Evolutionary conservation across 2,888 invertebrate genomes (phyloP).

Genomic region (Pheosia tremula): DNA sequence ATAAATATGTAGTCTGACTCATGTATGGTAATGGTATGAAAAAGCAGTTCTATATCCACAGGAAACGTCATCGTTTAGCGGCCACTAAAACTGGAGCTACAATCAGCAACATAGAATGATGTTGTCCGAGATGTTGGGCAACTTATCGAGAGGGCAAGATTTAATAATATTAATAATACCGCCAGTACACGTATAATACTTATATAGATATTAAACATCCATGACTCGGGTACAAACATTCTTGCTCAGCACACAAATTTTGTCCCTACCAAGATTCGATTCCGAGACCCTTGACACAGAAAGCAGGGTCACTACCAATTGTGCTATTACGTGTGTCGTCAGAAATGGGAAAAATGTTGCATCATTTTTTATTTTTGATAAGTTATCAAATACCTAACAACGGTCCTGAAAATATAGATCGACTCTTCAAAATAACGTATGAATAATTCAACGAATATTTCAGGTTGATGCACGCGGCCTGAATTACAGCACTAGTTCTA

Average conservation of each 20-base stretch:
- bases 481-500: neutral
- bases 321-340: no score
- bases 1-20: constrained; percentile 22
- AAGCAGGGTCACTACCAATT: no score
- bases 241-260: no score
- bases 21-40: constrained; percentile 11
- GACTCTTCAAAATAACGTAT: neutral
- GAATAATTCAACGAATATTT: neutral
- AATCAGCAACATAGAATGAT: neutral
- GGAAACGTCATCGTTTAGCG: constrained; percentile 2
- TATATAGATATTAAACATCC: no score
- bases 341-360: no score
- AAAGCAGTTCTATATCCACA: neutral
- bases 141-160: neutral
- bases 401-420: neutral
- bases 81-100: neutral
- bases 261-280: no score
- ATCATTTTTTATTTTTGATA: no score
- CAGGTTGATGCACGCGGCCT: neutral
- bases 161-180: no score
- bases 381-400: no score
- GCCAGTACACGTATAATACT: no score
- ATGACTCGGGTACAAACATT: no score
- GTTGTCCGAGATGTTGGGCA: neutral
- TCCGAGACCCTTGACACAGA: no score